Percentiles rank a stretch among this genome's conserved stretches.
Conservation (phyloP, 2,888 invertebrate species). For the Pyrocoelia pectoralis region DNA sequence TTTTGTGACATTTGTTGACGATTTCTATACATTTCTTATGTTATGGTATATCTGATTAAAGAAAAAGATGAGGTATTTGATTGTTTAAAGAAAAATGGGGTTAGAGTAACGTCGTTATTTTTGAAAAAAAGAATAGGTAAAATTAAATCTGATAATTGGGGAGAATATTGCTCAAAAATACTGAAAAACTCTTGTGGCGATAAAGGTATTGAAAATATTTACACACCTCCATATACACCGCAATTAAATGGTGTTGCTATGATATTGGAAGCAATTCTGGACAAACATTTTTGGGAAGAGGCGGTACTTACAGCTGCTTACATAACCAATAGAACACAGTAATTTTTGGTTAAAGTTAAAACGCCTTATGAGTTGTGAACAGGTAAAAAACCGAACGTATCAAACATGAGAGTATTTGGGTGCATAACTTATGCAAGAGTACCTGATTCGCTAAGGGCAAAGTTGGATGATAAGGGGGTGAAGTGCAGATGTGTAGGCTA, state of each 20-base stretch:
- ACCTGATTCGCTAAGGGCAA: conserved; percentile 21
- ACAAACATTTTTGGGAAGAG: conserved; percentile 42
- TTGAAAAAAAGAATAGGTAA: not conserved
- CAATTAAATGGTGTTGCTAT: conserved; percentile 41
- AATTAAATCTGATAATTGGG: conserved; percentile 5
- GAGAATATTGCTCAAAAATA: not conserved
- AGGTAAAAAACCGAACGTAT: conserved; percentile 28
- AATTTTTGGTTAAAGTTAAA: conserved; percentile 19
- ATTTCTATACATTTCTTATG: conserved; percentile 38
- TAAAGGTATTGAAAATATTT: not conserved
- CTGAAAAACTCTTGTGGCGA: not conserved
- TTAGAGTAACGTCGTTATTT: conserved; percentile 13
- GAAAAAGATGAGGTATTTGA: conserved; percentile 29
- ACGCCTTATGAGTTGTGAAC: conserved; percentile 30
- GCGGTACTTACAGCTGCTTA: conserved; percentile 41
- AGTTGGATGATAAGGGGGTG: conserved; percentile 26
- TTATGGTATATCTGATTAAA: conserved; percentile 26
- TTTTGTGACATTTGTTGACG: conserved; percentile 37
- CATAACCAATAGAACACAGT: conserved; percentile 41
- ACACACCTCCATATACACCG: conserved; percentile 18
- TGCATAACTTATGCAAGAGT: conserved; percentile 26
- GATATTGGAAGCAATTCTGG: conserved; percentile 39
- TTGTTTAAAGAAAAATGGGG: conserved; percentile 26
- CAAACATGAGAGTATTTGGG: conserved; percentile 27
- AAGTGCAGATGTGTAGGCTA: conserved; percentile 30